Conservation (phyloP, 2,888 invertebrate genomes). For the Brachypalpus laphriformis region DNA sequence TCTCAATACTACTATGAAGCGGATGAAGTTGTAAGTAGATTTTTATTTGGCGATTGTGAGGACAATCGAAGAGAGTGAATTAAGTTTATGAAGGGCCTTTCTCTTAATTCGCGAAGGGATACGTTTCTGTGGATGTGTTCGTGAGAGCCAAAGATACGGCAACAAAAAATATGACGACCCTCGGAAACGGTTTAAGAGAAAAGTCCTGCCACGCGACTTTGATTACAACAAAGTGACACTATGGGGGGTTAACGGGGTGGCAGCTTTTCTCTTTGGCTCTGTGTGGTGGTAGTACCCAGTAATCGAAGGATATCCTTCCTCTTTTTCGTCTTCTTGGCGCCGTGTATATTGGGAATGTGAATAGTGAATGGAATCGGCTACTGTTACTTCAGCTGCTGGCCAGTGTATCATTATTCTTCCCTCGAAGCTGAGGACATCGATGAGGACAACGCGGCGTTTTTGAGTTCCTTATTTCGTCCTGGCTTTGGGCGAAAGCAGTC, state of each 20-base stretch:
- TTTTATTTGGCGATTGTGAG: conserved; percentile 34
- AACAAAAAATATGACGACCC: background rate
- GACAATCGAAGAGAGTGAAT: conserved; percentile 59
- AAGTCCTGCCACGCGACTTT: conserved; percentile 62
- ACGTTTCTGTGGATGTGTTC: conserved; percentile 4
- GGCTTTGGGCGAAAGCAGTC: background rate
- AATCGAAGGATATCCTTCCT: conserved; percentile 67
- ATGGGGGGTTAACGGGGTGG: background rate
- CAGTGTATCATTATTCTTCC: conserved; percentile 70
- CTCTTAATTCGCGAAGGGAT: conserved; percentile 53
- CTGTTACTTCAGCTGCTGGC: conserved; percentile 63
- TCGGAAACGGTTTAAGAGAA: conserved; percentile 45
- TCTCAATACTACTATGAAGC: conserved; percentile 18
- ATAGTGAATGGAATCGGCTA: conserved; percentile 62
- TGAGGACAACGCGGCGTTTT: conserved; percentile 36
- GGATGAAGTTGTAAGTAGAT: conserved; percentile 52
- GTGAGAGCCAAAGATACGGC: conserved; percentile 34
- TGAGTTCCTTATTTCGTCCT: conserved; percentile 14
- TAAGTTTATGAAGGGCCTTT: conserved; percentile 48
- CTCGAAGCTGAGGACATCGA: conserved; percentile 55
- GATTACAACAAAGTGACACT: conserved; percentile 9
- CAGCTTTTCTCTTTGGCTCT: conserved; percentile 31
- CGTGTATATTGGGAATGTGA: conserved; percentile 54
- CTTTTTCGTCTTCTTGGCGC: conserved; percentile 45
- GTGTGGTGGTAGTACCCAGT: conserved; percentile 33